Evolutionary conservation across 2,888 invertebrate genomes (phyloP), one percentile per base, ranked within the genome.

Genomic region (Scaptomyza flava): DNA sequence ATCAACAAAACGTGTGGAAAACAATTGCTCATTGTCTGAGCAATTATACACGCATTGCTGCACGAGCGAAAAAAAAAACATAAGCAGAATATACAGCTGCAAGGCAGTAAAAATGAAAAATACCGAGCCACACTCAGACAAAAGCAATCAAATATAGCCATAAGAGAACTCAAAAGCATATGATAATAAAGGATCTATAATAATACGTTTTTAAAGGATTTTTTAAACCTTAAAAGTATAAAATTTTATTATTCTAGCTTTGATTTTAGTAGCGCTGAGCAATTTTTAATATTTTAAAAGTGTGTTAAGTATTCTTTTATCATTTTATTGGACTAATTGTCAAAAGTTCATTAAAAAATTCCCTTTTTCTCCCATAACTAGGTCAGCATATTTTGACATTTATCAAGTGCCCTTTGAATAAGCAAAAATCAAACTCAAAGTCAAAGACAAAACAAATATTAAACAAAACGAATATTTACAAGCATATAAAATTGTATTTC

Each of bases 21-120:
- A 89, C 89, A 87, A 81, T 88, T 84, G 85, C 84, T 84, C 85
- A 84, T 84, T 84, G 84, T 84, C 84, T 88, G 84, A 68, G 79
- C 89, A 84, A 84, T 84, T 87, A 84, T 84, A 84, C 68, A 88
- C 87, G 89, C 89, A 84, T 78, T 88, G 89, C 81, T 84, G 89
- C 80, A 63, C 60, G 41, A 48, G 9, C 33, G 17, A 17, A 7
- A 12, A 8, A 14, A 17, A 31, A 7, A 12, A 23, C 23, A 23
- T 6, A 6, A 8, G 3, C 3, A 38, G 20, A 17, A 30, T 38
- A 59, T 43, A 54, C 30, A 38, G 43, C 58, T 64, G 58, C 60
- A 59, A 61, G 47, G 46, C 50, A 47, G 45, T 38, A 30, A 59
- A 75, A 58, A 67, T 38, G 20, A 50, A 58, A 58, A 43, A 46